phyloP scores from a whole-genome alignment of 2,888 invertebrate genomes.

The Platycheirus rosarum region DNA sequence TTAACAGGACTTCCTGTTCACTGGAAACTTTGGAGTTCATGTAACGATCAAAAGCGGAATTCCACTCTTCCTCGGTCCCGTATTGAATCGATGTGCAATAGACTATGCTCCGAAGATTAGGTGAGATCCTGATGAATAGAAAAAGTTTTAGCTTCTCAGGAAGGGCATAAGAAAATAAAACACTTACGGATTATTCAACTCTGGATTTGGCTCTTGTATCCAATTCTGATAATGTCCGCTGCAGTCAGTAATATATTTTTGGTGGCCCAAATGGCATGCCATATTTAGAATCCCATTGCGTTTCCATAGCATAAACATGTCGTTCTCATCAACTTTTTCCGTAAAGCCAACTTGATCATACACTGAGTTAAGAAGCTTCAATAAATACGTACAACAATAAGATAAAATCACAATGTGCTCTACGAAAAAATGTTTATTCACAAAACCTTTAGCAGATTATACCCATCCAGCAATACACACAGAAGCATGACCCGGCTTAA shows the following conservation, averaged over 20 bases:
- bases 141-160: not conserved
- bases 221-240: slow-evolving; percentile 89
- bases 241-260: slow-evolving; percentile 89
- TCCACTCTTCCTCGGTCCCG: slow-evolving; percentile 94
- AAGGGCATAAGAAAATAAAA: not conserved
- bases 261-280: slow-evolving; percentile 90
- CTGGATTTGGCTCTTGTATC: slow-evolving; percentile 88
- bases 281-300: slow-evolving; percentile 88
- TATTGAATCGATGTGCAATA: slow-evolving; percentile 93
- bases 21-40: slow-evolving; percentile 89
- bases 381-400: slow-evolving; percentile 84
- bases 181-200: slow-evolving; percentile 88
- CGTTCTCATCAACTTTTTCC: slow-evolving; percentile 84
- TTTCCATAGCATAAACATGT: slow-evolving; percentile 87
- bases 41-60: slow-evolving; percentile 93
- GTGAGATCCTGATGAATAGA: slow-evolving; percentile 87
- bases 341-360: slow-evolving; percentile 89
- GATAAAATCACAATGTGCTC: not conserved
- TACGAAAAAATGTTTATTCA: not conserved
- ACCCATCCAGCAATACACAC: slow-evolving; percentile 88
- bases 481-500: slow-evolving; percentile 91
- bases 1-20: slow-evolving; percentile 90
- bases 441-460: slow-evolving; percentile 87
- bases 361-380: slow-evolving; percentile 86
- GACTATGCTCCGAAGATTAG: slow-evolving; percentile 91